phyloP scores from a whole-genome alignment of 2,888 invertebrate genomes.

The Ormia ochracea region DNA sequence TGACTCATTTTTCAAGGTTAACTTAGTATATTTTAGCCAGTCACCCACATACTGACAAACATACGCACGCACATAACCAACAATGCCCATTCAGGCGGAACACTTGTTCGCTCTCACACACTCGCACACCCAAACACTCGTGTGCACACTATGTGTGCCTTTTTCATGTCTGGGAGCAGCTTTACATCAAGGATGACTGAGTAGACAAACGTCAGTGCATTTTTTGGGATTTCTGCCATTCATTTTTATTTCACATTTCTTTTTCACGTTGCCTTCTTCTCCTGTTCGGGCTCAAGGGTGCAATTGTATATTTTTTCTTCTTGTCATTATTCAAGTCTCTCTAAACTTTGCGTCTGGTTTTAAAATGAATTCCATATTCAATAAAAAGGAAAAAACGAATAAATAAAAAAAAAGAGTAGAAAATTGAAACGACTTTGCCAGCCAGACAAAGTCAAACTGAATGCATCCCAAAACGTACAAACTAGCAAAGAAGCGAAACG shows the following conservation, averaged over 20 bases:
- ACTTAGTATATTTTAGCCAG: constrained; percentile 59
- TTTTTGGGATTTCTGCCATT: constrained; percentile 30
- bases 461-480: constrained; percentile 48
- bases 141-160: not conserved
- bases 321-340: constrained; percentile 10
- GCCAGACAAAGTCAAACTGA: constrained; percentile 62
- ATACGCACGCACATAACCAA: not conserved
- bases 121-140: not conserved
- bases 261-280: not conserved
- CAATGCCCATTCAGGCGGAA: too few relatives aligned
- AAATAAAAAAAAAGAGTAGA: constrained; percentile 12
- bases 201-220: constrained; percentile 57
- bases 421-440: constrained; percentile 49
- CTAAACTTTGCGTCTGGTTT: constrained; percentile 54
- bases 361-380: constrained; percentile 33
- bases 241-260: constrained; percentile 10
- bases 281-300: constrained; percentile 40
- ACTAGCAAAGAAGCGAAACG: too few relatives aligned
- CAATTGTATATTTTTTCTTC: constrained; percentile 37
- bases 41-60: constrained; percentile 51
- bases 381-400: too few relatives aligned
- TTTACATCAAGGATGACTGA: constrained; percentile 41
- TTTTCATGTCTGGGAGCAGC: not conserved
- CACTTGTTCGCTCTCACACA: not conserved
- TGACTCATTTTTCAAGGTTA: constrained; percentile 76